These are phyloP conservation scores for Pachyuromys duprasi DNA, from an alignment of 2,797 vertebrate genomes.

Conservation along the genomic window DNA sequence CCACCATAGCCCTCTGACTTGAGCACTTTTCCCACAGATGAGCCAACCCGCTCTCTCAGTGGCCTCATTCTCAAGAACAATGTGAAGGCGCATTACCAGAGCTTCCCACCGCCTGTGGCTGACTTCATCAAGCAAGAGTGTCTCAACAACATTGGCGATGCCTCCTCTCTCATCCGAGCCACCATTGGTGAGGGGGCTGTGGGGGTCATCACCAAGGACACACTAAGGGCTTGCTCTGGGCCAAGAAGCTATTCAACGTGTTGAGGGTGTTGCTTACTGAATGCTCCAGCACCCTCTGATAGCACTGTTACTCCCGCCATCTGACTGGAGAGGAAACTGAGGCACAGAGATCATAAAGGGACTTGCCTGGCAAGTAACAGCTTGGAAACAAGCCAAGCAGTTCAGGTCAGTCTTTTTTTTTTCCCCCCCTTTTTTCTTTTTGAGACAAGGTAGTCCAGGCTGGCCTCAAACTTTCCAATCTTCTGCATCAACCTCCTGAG, in stretches of 20 bases:
- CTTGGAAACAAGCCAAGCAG: background rate
- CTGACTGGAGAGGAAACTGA: conserved; percentile 46
- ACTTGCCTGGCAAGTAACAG: background rate
- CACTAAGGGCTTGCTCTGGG: background rate
- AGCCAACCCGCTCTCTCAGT: conserved; percentile 96
- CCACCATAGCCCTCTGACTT: background rate
- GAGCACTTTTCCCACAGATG: conserved; percentile 87
- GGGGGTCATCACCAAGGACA: background rate
- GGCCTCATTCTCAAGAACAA: conserved; percentile 98
- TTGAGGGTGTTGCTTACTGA: background rate
- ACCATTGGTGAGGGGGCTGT: conserved; percentile 92
- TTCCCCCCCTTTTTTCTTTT: background rate
- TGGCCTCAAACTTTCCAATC: background rate
- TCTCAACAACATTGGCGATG: conserved; percentile 96
- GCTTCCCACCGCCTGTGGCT: conserved; percentile 94
- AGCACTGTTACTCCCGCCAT: background rate
- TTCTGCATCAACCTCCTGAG: background rate
- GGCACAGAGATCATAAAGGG: background rate
- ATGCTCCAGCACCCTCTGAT: background rate
- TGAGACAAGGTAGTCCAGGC: background rate
- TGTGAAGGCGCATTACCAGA: conserved; percentile 97
- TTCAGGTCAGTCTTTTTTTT: background rate
- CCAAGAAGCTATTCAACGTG: background rate
- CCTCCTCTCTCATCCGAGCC: conserved; percentile 95
- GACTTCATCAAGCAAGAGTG: conserved; percentile 98